Percentiles rank a stretch among this genome's conserved stretches.
phyloP scores from a whole-genome alignment of 2,113 vertebrate species.

The Paratilapia polleni region DNA sequence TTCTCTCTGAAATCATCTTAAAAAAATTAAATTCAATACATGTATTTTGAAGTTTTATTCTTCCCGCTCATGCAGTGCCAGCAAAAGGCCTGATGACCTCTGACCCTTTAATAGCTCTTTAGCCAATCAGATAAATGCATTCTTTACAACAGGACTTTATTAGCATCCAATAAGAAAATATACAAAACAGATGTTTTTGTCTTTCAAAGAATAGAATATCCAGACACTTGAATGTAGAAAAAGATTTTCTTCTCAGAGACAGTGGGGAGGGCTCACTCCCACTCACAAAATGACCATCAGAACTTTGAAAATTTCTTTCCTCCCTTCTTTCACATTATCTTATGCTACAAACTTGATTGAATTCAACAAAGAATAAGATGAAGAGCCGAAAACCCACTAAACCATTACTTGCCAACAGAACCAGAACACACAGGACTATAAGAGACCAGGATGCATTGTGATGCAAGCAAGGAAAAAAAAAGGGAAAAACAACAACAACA shows the following conservation, averaged over 20 bases:
- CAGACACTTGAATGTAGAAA: conserved; percentile 58
- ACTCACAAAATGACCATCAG: not conserved
- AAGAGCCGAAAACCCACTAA: conserved; percentile 62
- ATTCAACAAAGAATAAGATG: conserved; percentile 66
- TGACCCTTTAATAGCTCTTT: conserved; percentile 22
- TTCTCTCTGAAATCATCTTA: conserved; percentile 41
- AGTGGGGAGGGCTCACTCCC: conserved; percentile 23
- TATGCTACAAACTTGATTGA: conserved; percentile 8
- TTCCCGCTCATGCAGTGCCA: conserved; percentile 64
- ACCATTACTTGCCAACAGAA: conserved; percentile 27
- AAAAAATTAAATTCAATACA: conserved; percentile 40
- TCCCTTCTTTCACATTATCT: not conserved
- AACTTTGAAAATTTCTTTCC: not conserved
- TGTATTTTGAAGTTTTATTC: conserved; percentile 19
- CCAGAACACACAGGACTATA: conserved; percentile 72
- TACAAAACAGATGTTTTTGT: conserved; percentile 49
- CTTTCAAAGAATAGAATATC: conserved; percentile 53
- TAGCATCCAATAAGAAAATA: conserved; percentile 72
- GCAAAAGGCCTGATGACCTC: conserved; percentile 26
- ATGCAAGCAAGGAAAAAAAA: conserved; percentile 68
- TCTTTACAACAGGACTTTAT: conserved; percentile 47
- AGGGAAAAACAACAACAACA: conserved; percentile 64
- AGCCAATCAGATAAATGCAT: conserved; percentile 59
- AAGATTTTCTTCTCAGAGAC: conserved; percentile 12
- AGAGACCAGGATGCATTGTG: conserved; percentile 78